Evolutionary conservation across 2,113 vertebrate species (phyloP).

Genomic region (Charadrius vociferus): DNA sequence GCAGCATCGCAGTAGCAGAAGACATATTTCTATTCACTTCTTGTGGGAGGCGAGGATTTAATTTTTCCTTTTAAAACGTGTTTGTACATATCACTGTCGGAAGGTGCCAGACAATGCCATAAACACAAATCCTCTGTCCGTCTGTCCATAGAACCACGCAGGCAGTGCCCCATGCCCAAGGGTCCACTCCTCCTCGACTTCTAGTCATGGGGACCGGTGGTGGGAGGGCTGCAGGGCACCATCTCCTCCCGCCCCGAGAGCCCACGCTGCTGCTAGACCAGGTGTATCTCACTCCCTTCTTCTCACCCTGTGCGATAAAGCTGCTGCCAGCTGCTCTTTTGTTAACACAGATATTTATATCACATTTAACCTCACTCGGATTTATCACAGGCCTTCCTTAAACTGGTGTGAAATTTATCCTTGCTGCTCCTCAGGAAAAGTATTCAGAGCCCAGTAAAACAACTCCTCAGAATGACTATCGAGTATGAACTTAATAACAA

Average conservation of each 20-base stretch:
- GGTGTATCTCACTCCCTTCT: not conserved
- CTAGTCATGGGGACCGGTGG: not conserved
- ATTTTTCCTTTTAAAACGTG: not conserved
- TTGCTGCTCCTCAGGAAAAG: not conserved
- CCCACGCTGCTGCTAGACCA: rapidly evolving
- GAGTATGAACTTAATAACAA: not conserved
- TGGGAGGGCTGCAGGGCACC: not conserved
- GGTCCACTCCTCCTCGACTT: not conserved
- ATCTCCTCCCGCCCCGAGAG: not conserved
- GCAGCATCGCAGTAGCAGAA: not conserved
- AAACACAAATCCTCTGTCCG: not conserved
- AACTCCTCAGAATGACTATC: not conserved
- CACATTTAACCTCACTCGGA: not conserved
- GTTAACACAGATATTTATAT: not conserved
- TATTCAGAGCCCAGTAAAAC: not conserved
- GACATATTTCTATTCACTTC: not conserved
- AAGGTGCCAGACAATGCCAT: not conserved
- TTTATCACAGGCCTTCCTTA: not conserved
- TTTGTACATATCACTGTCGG: not conserved
- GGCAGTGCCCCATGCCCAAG: not conserved
- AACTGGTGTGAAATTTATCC: not conserved
- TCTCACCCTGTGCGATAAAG: not conserved
- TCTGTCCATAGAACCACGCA: not conserved
- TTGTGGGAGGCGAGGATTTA: not conserved
- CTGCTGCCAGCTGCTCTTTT: not conserved